A percentile compares a stretch with the other conserved stretches of the same genome.
Conservation (phyloP, 2,113 vertebrate species). For the Tupaia chinensis region DNA sequence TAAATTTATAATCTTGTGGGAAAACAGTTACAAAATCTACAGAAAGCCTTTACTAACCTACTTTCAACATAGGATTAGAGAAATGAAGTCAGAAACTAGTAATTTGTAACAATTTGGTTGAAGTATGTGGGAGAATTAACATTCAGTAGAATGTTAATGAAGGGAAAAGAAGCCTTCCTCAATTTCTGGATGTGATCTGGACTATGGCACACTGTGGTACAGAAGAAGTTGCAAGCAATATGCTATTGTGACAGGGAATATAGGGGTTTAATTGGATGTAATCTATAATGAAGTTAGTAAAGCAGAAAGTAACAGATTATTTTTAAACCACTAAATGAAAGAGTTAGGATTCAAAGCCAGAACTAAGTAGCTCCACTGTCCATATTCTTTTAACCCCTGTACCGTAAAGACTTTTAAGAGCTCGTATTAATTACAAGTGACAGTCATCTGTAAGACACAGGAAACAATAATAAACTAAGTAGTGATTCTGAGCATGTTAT, state of each 20-base stretch:
- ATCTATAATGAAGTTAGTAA: background rate
- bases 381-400: conserved; percentile 22
- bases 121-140: background rate
- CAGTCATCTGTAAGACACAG: conserved; percentile 6
- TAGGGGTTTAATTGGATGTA: background rate
- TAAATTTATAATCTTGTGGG: conserved; percentile 35
- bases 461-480: background rate
- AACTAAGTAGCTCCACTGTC: background rate
- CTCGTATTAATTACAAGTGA: conserved; percentile 37
- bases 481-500: background rate
- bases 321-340: background rate
- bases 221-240: conserved; percentile 54
- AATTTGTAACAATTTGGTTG: conserved; percentile 30
- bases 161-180: background rate
- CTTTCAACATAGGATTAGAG: conserved; percentile 31
- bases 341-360: background rate
- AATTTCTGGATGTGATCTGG: background rate
- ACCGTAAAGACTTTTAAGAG: background rate
- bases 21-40: conserved; percentile 45
- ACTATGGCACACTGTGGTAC: background rate
- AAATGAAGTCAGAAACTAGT: conserved; percentile 45
- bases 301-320: background rate
- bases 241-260: conserved; percentile 25
- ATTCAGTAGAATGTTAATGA: conserved; percentile 18
- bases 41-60: conserved; percentile 43